Base-by-base conservation (phyloP, 2,797 vertebrate species). In the Hipposideros larvatus region DNA sequence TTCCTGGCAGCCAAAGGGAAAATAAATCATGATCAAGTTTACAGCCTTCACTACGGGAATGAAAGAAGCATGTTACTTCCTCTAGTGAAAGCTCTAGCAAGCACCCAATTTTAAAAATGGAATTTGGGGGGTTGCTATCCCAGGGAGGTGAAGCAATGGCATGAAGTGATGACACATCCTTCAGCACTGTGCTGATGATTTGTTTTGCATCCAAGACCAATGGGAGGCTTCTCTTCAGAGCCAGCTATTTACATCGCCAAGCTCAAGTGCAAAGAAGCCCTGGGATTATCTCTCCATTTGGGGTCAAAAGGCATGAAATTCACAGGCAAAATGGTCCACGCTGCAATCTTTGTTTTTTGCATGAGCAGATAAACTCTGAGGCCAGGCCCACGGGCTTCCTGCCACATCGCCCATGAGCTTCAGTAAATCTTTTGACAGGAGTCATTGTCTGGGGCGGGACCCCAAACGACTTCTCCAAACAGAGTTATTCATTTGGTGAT, bases 311-410 rank as follows among this genome's bases (percentile, higher is more conserved):
- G 96, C 98, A 97, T 97, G 97, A 97, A 98, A 98, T 98, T 98
- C 97, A 98, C 98, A 86, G 75, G 96, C 97, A 97, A 97, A 98
- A 98, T 97, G 98, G 98, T 97, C 98, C 98, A 96, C 95, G 84
- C 97, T 97, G 98, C 98, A 98, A 97, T 96, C 97, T 98, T 97
- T 63, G 80, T 73, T 83, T 99, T 99, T 99, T 98, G 98, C 99
- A 97, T 99, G 99, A 99, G 98, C 99, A 98, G 98, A 96, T 57
- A 98, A 98, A 97, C 96, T 94, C 97, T 97, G 97, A 97, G 98
- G 96, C 87, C 70, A 26, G 79, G 68, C 57, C 93, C 66, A 16
- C 15, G 2, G 96, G 84, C 94, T 97, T 98, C 98, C 98, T 97
- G 98, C 97, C 97, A 97, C 98, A 98, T 87, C 2, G 98, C 98